Evolutionary conservation across 2,797 vertebrate genomes (phyloP), one percentile per base, ranked within the genome.

Genomic region (Platalea minor): DNA sequence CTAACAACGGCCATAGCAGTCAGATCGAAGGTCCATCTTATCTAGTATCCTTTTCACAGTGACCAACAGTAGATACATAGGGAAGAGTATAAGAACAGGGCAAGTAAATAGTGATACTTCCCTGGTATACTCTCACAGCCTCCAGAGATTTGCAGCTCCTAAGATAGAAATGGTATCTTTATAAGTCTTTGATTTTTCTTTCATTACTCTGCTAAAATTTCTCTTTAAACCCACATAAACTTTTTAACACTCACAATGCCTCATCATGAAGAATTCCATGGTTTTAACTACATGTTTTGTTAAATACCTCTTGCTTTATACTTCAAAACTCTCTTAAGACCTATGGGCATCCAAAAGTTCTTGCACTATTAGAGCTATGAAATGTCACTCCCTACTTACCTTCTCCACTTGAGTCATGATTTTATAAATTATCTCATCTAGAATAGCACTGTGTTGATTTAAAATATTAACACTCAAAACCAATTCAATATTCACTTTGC

Each of bases 121-220:
- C 96, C 96, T 97, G 8, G 12, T 53, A 91, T 72, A 96, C 94
- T 96, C 95, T 97, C 96, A 96, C 95, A 97, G 95, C 95, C 95
- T 96, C 95, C 95, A 97, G 93, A 95, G 95, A 96, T 83, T 92
- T 93, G 91, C 96, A 95, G 96, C 94, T 96, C 95, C 96, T 97
- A 96, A 96, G 95, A 97, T 56, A 96, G 95, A 97, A 97, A 97
- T 19, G 87, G 96, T 94, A 96, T 78, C 96, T 94, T 93, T 88
- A 89, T 96, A 78, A 72, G 81, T 64, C 85, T 92, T 94, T 53
- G 48, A 72, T 67, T 89, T 91, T 70, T 93, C 75, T 85, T 91
- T 81, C 59, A 74, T 92, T 93, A 91, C 43, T 83, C 48, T 92
- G 56, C 56, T 91, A 92, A 92, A 77, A 70, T 67, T 80, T 46